A percentile compares a stretch with the other conserved stretches of the same genome.
Conservation (phyloP, 2,113 vertebrate genomes). For the Pyxicephalus adspersus region DNA sequence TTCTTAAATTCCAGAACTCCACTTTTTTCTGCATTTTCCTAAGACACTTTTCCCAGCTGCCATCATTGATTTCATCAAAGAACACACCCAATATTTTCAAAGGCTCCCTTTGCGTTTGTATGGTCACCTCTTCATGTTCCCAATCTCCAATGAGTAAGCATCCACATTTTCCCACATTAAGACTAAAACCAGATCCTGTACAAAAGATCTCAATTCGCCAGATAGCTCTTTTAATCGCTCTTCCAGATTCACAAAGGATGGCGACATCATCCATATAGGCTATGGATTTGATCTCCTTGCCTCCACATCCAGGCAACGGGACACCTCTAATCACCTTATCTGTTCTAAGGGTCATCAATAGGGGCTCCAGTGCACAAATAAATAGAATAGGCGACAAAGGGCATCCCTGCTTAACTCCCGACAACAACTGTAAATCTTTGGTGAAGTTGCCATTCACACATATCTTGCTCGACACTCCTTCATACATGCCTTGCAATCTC, state of each 20-base stretch:
- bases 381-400: neutral
- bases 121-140: too few relatives aligned
- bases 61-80: too few relatives aligned
- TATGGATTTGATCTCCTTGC: neutral
- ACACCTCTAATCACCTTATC: neutral
- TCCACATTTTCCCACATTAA: neutral
- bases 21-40: too few relatives aligned
- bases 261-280: neutral
- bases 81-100: too few relatives aligned
- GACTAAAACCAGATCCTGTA: neutral
- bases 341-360: neutral
- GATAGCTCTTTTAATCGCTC: too few relatives aligned
- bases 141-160: too few relatives aligned
- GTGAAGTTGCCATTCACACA: neutral
- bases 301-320: neutral
- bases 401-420: conserved; percentile 2
- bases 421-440: neutral
- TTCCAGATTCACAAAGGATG: neutral
- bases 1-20: too few relatives aligned
- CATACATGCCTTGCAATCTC: neutral
- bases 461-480: neutral
- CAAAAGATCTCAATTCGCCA: too few relatives aligned
- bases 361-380: neutral
- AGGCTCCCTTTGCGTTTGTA: too few relatives aligned
- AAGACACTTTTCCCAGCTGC: too few relatives aligned